Evolutionary conservation across 1,140 invertebrate genomes (phyloP).

Genomic region (Tribolium madens): DNA sequence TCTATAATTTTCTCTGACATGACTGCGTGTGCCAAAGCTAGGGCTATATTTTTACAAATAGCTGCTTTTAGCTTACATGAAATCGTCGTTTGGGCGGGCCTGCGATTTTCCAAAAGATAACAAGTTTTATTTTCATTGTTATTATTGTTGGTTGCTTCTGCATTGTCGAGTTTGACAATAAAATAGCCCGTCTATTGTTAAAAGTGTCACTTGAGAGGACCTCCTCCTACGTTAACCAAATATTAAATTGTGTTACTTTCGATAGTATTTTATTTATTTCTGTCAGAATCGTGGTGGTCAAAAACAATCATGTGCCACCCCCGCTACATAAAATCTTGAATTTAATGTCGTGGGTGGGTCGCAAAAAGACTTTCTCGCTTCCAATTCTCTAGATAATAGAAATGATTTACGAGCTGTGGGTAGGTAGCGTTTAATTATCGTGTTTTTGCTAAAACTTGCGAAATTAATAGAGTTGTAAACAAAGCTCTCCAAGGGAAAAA

Average conservation of each 20-base stretch:
- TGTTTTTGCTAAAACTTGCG: slow-evolving; percentile 31
- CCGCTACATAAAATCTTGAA: slow-evolving; percentile 2
- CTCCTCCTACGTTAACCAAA: slow-evolving; percentile 37
- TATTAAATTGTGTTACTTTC: slow-evolving; percentile 35
- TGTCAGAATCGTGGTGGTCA: slow-evolving; percentile 14
- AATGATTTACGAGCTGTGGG: background rate
- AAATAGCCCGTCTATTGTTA: slow-evolving; percentile 50
- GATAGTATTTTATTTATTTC: slow-evolving; percentile 34
- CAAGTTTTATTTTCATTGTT: slow-evolving; percentile 54
- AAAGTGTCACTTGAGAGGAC: slow-evolving; percentile 28
- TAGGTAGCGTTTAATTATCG: slow-evolving; percentile 27
- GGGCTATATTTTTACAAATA: background rate
- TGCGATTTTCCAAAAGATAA: slow-evolving; percentile 42
- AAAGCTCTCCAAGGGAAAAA: background rate
- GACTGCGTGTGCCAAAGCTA: too few relatives aligned
- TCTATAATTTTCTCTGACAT: too few relatives aligned
- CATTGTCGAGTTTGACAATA: slow-evolving; percentile 49
- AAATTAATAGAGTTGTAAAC: slow-evolving; percentile 30
- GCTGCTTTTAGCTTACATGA: background rate
- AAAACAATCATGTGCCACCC: slow-evolving; percentile 22
- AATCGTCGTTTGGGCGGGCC: slow-evolving; percentile 19
- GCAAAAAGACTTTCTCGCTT: background rate
- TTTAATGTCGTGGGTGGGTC: slow-evolving; percentile 11
- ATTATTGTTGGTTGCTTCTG: slow-evolving; percentile 51
- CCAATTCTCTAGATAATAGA: background rate